phyloP scores from a whole-genome alignment of 2,888 invertebrate genomes.

The Callyntrura guangdongensis region DNA sequence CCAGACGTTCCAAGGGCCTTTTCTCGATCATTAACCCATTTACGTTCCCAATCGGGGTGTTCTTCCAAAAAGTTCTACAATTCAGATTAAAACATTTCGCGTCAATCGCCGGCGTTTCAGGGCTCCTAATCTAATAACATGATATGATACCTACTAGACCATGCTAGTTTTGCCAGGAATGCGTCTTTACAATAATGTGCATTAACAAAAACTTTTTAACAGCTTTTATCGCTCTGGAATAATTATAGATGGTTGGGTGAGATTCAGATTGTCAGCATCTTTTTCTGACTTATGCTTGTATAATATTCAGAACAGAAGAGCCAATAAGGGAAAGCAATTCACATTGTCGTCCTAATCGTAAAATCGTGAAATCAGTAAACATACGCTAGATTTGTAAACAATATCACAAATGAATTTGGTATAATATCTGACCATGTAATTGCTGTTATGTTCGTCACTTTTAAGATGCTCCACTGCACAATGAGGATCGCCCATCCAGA shows the following conservation, averaged over 20 bases:
- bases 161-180: slow-evolving; percentile 66
- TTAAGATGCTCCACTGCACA: slow-evolving; percentile 95
- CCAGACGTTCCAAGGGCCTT: slow-evolving; percentile 88
- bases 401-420: slow-evolving; percentile 32
- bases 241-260: slow-evolving; percentile 49
- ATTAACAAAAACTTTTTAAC: slow-evolving; percentile 65
- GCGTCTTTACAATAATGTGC: slow-evolving; percentile 61
- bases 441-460: slow-evolving; percentile 92
- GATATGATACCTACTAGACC: slow-evolving; percentile 67
- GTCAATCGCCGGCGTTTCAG: background rate
- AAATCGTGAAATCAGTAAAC: slow-evolving; percentile 66
- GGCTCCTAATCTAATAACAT: slow-evolving; percentile 49
- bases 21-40: slow-evolving; percentile 94
- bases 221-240: slow-evolving; percentile 61
- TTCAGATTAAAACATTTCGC: background rate
- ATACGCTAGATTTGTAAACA: slow-evolving; percentile 52
- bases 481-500: slow-evolving; percentile 95
- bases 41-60: slow-evolving; percentile 95
- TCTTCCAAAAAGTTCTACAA: slow-evolving; percentile 92
- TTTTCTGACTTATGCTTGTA: slow-evolving; percentile 77
- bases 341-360: slow-evolving; percentile 74
- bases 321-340: slow-evolving; percentile 71
- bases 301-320: slow-evolving; percentile 75
- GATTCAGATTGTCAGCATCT: slow-evolving; percentile 68
- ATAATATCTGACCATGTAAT: slow-evolving; percentile 90